Percentiles rank a stretch among this genome's conserved stretches.
phyloP scores from a whole-genome alignment of 1,140 invertebrate genomes.

The Caenorhabditis briggsae region DNA sequence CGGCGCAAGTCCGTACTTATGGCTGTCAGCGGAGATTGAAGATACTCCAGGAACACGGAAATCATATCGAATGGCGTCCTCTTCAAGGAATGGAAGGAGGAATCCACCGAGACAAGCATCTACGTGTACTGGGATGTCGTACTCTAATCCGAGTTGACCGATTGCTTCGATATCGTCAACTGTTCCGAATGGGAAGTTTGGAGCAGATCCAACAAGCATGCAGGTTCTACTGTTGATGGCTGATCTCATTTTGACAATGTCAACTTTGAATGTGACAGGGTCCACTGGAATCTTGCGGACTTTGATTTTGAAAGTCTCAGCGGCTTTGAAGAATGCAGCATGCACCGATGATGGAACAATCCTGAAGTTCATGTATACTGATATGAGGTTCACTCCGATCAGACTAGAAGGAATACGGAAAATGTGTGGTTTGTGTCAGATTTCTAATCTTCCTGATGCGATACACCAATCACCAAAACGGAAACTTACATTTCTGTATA shows the following conservation, averaged over 20 bases:
- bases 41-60: conserved; percentile 92
- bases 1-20: conserved; percentile 94
- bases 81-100: conserved; percentile 88
- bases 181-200: conserved; percentile 96
- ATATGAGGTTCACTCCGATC: too few species aligned
- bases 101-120: conserved; percentile 95
- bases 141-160: conserved; percentile 85
- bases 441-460: too few species aligned
- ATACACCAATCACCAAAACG: neutral
- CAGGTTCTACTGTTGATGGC: conserved; percentile 91
- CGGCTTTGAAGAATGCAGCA: conserved; percentile 97
- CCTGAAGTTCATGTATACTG: conserved; percentile 17
- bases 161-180: conserved; percentile 92
- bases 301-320: conserved; percentile 87
- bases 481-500: conserved; percentile 85
- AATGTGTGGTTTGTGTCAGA: too few species aligned
- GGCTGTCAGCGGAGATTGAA: conserved; percentile 97
- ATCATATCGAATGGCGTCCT: conserved; percentile 90
- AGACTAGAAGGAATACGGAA: too few species aligned
- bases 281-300: conserved; percentile 86
- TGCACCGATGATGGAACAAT: conserved; percentile 91
- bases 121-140: conserved; percentile 94
- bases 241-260: conserved; percentile 85
- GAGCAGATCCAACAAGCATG: conserved; percentile 91
- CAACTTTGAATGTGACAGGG: conserved; percentile 82